These are phyloP conservation scores for Horisme vitalbata DNA, from an alignment of 2,888 invertebrate genomes.

Conservation along the genomic window DNA sequence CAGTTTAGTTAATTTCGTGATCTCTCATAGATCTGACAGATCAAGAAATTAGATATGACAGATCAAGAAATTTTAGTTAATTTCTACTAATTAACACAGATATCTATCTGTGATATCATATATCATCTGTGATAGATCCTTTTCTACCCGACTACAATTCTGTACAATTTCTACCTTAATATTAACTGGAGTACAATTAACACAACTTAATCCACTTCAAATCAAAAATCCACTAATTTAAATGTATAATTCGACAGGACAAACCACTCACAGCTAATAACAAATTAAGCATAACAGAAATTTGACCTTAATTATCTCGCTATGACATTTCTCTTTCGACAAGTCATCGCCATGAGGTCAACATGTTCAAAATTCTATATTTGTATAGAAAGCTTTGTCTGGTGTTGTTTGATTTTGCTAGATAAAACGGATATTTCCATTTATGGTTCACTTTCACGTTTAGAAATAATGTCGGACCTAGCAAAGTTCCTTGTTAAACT, in stretches of 20 bases:
- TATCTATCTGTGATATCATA: too few relatives aligned
- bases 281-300: conserved; percentile 10
- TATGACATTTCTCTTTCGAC: conserved; percentile 32
- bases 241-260: not conserved
- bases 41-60: too few relatives aligned
- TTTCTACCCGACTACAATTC: too few relatives aligned
- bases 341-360: conserved; percentile 29
- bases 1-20: too few relatives aligned
- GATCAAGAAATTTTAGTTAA: too few relatives aligned
- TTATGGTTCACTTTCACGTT: not conserved
- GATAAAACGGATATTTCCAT: conserved; percentile 7
- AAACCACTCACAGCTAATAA: not conserved
- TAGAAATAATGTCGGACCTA: conserved; percentile 1
- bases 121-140: too few relatives aligned
- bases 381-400: conserved; percentile 38
- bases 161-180: too few relatives aligned
- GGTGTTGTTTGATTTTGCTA: conserved; percentile 17
- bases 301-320: conserved; percentile 29
- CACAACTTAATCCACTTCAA: too few relatives aligned
- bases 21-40: too few relatives aligned
- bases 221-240: not conserved
- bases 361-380: conserved; percentile 32
- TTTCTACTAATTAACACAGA: too few relatives aligned
- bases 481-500: not conserved
- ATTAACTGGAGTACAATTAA: too few relatives aligned